phyloP scores from a whole-genome alignment of 2,888 invertebrate species.

The Ischnura elegans region DNA sequence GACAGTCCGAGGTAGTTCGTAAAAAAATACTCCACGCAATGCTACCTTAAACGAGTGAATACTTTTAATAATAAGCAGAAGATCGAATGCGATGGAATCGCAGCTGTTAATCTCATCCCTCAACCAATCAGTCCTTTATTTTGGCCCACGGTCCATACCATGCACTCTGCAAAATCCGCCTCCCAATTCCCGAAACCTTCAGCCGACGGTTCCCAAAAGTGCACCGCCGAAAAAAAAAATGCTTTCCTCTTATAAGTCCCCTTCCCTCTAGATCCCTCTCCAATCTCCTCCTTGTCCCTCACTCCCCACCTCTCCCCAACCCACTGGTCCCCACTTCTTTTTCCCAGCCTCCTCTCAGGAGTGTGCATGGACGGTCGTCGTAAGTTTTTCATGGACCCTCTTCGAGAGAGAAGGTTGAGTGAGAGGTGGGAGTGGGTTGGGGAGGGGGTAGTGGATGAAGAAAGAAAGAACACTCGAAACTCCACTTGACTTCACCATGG shows the following conservation, averaged over 20 bases:
- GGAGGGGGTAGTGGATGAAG: background rate
- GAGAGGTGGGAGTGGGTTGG: too few species aligned
- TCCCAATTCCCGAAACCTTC: background rate
- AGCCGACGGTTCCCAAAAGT: background rate
- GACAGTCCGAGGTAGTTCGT: too few species aligned
- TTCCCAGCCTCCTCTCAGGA: background rate
- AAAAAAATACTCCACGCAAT: too few species aligned
- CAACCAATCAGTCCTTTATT: too few species aligned
- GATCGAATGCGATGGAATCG: too few species aligned
- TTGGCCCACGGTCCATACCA: background rate
- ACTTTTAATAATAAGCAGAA: too few species aligned
- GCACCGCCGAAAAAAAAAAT: background rate
- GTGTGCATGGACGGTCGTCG: slow-evolving; percentile 21
- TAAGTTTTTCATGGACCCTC: slow-evolving; percentile 42
- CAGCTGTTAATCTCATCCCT: too few species aligned
- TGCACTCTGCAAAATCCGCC: background rate
- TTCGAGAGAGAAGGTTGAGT: slow-evolving; percentile 23
- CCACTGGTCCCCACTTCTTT: background rate
- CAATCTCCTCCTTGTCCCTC: background rate
- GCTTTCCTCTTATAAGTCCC: background rate
- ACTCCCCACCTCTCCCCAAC: background rate
- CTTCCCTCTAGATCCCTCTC: background rate
- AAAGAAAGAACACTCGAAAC: background rate
- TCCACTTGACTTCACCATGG: slow-evolving; percentile 1
- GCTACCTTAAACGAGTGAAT: too few species aligned